Conservation (phyloP, 2,797 vertebrate genomes). For the Diplodus puntazzo region DNA sequence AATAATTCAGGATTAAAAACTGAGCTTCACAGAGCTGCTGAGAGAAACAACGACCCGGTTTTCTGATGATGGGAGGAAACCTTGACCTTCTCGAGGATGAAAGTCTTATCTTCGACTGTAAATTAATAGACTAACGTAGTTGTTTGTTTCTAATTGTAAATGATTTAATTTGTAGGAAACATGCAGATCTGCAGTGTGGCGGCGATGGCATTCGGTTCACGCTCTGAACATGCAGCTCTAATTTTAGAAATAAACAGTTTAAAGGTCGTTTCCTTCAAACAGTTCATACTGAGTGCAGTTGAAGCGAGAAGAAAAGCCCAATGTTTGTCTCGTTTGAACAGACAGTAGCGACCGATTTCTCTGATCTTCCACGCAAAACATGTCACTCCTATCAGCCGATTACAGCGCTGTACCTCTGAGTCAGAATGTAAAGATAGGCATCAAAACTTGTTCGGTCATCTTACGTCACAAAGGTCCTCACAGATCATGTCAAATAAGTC, state of each 20-base stretch:
- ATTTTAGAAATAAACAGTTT: constrained; percentile 37
- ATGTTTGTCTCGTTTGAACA: background rate
- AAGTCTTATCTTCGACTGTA: background rate
- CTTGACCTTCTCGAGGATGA: constrained; percentile 25
- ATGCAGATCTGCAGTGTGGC: background rate
- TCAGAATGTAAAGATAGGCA: constrained; percentile 46
- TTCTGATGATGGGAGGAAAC: constrained; percentile 1
- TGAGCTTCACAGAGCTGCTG: background rate
- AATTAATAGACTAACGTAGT: background rate
- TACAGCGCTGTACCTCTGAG: background rate
- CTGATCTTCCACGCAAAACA: constrained; percentile 26
- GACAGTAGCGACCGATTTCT: constrained; percentile 8
- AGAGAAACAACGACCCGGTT: constrained; percentile 1
- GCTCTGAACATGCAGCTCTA: constrained; percentile 10
- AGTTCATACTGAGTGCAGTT: background rate
- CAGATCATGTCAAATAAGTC: background rate
- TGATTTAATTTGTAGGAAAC: constrained; percentile 22
- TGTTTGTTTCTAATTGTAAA: no score
- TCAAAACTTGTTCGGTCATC: constrained; percentile 15
- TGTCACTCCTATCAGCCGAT: constrained; percentile 13
- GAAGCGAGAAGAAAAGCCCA: background rate
- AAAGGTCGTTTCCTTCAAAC: constrained; percentile 1
- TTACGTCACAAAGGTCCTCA: background rate
- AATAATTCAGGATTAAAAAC: constrained; percentile 40
- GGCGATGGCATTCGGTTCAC: background rate